phyloP scores from a whole-genome alignment of 2,113 vertebrate species.

The Aplodontia rufa region DNA sequence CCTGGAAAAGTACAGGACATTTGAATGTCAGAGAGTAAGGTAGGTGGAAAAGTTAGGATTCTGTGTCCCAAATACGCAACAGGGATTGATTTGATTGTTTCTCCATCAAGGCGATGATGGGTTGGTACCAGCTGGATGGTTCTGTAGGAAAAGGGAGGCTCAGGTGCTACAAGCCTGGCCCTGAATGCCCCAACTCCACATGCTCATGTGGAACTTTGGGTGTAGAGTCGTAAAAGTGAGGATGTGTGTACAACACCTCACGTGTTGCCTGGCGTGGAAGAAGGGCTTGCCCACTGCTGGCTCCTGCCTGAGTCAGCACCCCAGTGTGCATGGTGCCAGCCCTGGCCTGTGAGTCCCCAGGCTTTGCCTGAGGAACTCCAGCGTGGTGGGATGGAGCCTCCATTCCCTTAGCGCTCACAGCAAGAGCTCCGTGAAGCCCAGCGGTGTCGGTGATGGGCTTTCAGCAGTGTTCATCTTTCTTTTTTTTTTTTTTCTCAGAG shows the following conservation, averaged over 20 bases:
- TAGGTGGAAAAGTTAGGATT: not conserved
- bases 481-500: too few relatives aligned
- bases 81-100: not conserved
- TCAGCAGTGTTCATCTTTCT: not conserved
- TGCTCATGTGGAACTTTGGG: not conserved
- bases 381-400: too few relatives aligned
- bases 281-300: fast-evolving
- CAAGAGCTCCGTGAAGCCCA: not conserved
- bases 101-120: not conserved
- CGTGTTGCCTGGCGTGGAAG: not conserved
- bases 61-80: not conserved
- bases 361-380: not conserved
- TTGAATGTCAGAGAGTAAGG: not conserved
- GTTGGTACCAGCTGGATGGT: not conserved
- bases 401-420: not conserved
- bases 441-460: not conserved
- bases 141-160: not conserved
- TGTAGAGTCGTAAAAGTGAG: not conserved
- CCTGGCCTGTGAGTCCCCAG: not conserved
- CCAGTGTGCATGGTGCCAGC: fast-evolving
- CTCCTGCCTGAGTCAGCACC: not conserved
- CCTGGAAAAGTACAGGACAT: not conserved
- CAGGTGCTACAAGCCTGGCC: not conserved
- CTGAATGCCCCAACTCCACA: not conserved
- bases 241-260: not conserved